Evolutionary conservation across 1,140 invertebrate genomes (phyloP).

Genomic region (Microplitis demolitor): DNA sequence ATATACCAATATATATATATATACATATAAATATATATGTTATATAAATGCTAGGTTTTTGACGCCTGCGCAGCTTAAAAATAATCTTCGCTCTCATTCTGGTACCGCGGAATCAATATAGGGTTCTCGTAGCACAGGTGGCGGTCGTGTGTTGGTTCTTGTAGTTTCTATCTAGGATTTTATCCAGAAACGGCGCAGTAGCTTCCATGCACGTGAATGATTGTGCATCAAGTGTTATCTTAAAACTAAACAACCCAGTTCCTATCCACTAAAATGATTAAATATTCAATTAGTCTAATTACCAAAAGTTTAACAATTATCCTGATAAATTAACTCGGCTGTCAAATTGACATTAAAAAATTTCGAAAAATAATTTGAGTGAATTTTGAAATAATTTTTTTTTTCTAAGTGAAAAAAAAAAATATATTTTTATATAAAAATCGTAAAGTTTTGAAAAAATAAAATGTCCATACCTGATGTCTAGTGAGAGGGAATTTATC

Average conservation of each 20-base stretch:
- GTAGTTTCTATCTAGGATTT: neutral
- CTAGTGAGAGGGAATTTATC: no score
- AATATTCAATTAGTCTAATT: no score
- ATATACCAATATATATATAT: no score
- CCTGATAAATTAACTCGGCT: neutral
- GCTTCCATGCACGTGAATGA: neutral
- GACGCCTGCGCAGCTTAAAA: neutral
- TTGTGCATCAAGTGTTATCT: neutral
- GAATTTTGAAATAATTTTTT: no score
- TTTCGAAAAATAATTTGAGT: neutral
- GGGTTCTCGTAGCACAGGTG: conserved; percentile 6
- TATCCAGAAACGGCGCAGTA: conserved; percentile 5
- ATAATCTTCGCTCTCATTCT: no score
- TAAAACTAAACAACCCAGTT: neutral
- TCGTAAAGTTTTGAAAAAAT: no score
- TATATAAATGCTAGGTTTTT: no score
- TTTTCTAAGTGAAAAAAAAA: no score
- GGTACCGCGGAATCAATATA: conserved; percentile 10
- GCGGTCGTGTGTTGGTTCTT: neutral
- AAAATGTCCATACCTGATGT: no score
- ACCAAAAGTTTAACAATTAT: neutral
- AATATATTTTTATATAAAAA: no score
- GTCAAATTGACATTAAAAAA: neutral
- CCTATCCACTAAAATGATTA: no score
- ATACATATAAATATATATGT: no score